Conservation (phyloP, 1,140 invertebrate genomes). For the silkworm (Bombyx mori) region DNA sequence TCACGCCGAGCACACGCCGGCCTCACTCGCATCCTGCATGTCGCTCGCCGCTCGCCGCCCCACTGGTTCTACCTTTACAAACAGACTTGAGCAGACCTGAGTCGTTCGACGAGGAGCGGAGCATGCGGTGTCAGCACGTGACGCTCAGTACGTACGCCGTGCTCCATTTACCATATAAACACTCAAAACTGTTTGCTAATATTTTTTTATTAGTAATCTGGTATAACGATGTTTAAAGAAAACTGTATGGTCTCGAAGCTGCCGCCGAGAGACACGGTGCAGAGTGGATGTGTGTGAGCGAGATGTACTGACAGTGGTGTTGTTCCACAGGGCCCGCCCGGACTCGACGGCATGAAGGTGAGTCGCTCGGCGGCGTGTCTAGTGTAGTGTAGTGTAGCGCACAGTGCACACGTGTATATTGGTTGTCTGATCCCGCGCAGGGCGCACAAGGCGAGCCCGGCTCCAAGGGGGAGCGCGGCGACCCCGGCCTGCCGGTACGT, state of each 20-base stretch:
- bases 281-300: background rate
- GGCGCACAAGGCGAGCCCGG: slow-evolving; percentile 93
- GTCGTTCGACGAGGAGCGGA: background rate
- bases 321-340: slow-evolving; percentile 73
- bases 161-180: too few relatives aligned
- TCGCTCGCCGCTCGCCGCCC: slow-evolving; percentile 33
- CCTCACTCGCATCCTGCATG: slow-evolving; percentile 28
- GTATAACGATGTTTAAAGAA: too few relatives aligned
- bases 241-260: too few relatives aligned
- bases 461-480: slow-evolving; percentile 90
- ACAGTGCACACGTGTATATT: background rate
- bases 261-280: too few relatives aligned
- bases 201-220: too few relatives aligned
- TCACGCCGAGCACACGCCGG: too few relatives aligned
- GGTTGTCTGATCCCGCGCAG: slow-evolving; percentile 59
- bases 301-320: slow-evolving; percentile 10
- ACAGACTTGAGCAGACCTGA: too few relatives aligned
- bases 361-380: slow-evolving; percentile 39
- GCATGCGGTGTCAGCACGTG: too few relatives aligned
- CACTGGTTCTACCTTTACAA: background rate
- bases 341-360: slow-evolving; percentile 79
- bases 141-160: too few relatives aligned
- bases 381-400: background rate
- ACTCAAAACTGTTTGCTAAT: too few relatives aligned
- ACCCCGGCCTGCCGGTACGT: slow-evolving; percentile 92